Evolutionary conservation across 2,113 vertebrate species (phyloP).

Genomic region (Tragelaphus scriptus): DNA sequence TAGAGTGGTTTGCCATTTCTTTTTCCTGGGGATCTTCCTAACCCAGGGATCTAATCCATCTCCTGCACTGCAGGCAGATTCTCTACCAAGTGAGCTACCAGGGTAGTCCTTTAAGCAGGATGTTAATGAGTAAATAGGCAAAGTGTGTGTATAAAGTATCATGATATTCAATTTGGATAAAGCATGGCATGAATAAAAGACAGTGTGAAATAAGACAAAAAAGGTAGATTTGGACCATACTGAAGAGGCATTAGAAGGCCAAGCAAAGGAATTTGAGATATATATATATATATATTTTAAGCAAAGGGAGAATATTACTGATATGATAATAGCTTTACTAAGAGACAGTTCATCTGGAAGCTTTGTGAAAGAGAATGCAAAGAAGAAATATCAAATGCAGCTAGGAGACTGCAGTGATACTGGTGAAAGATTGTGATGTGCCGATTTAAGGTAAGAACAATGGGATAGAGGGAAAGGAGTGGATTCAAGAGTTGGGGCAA

Average conservation of each 20-base stretch:
- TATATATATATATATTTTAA: background rate
- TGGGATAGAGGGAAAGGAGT: background rate
- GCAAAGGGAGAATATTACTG: background rate
- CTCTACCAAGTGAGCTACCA: background rate
- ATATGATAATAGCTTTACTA: background rate
- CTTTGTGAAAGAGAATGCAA: background rate
- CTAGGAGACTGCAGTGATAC: background rate
- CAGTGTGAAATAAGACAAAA: background rate
- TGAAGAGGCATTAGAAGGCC: background rate
- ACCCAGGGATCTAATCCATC: background rate
- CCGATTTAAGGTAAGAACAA: background rate
- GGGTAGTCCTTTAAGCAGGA: background rate
- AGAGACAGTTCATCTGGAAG: background rate
- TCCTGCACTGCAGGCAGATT: background rate
- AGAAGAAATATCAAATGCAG: background rate
- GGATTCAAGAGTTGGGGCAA: background rate
- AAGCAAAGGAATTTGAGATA: background rate
- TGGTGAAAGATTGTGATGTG: background rate
- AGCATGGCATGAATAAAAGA: background rate
- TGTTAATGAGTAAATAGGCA: background rate
- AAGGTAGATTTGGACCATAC: background rate
- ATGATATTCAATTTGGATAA: background rate
- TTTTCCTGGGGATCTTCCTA: background rate
- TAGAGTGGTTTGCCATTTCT: background rate
- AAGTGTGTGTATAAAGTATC: background rate